phyloP scores from a whole-genome alignment of 2,113 vertebrate genomes.

The Ornithorhynchus anatinus region DNA sequence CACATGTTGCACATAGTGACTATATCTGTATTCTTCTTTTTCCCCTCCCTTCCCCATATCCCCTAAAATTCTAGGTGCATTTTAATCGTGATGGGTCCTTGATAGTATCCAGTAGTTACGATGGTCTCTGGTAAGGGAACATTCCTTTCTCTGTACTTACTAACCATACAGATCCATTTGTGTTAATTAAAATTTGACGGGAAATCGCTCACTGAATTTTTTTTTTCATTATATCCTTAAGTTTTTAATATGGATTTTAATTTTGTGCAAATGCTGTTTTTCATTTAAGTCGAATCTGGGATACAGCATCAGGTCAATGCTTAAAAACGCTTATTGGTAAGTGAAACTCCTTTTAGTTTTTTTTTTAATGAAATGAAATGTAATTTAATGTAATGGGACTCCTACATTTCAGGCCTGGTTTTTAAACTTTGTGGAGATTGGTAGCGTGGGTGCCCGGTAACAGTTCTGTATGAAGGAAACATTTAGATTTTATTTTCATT shows the following conservation, averaged over 20 bases:
- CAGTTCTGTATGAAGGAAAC: no score
- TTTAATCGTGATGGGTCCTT: conserved; percentile 97
- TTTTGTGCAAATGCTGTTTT: background rate
- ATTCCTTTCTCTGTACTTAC: no score
- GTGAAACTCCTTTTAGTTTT: conserved; percentile 21
- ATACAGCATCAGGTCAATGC: conserved; percentile 97
- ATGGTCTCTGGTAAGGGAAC: conserved; percentile 91
- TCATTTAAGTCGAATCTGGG: conserved; percentile 92
- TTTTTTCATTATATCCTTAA: background rate
- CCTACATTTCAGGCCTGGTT: no score
- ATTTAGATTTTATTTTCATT: no score
- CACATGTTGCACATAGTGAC: no score
- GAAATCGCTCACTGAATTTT: background rate
- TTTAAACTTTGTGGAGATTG: no score
- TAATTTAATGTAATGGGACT: no score
- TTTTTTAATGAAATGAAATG: no score
- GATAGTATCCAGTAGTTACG: conserved; percentile 98
- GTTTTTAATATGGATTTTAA: no score
- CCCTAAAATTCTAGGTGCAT: conserved; percentile 80
- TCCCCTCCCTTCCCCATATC: fast-evolving
- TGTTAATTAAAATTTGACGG: background rate
- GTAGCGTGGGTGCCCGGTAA: no score
- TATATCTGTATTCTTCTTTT: background rate
- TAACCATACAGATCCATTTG: background rate
- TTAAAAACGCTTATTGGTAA: conserved; percentile 98